Conservation (phyloP, 2,113 vertebrate genomes). For the Galemys pyrenaicus region DNA sequence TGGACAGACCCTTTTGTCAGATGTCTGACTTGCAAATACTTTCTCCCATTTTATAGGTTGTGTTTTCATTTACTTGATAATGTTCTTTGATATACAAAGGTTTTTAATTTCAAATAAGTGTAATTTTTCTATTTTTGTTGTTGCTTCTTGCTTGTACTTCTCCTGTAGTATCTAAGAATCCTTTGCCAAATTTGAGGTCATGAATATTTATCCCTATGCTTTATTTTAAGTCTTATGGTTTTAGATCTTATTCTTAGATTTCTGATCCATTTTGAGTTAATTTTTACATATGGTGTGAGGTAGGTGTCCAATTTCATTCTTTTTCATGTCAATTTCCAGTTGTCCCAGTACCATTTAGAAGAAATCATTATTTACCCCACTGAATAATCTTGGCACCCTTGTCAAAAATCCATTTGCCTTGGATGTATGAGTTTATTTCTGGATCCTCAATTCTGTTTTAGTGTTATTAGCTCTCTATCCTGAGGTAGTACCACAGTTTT, state of each 20-base stretch:
- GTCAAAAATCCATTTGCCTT: background rate
- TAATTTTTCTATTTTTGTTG: background rate
- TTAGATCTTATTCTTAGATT: background rate
- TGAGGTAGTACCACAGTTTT: background rate
- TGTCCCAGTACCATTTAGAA: background rate
- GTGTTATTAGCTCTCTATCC: background rate
- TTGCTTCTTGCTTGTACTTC: background rate
- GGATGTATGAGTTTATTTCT: background rate
- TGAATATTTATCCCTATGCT: slow-evolving; percentile 8
- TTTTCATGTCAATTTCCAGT: background rate
- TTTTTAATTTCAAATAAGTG: background rate
- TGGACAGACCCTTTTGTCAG: background rate
- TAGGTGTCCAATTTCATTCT: background rate
- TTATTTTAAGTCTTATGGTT: background rate
- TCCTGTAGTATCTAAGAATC: background rate
- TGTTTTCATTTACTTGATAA: background rate
- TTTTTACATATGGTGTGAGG: background rate
- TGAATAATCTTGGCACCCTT: background rate
- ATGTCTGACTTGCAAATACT: background rate
- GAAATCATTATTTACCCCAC: background rate
- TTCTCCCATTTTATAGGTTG: background rate
- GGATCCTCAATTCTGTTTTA: background rate
- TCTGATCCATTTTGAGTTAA: background rate
- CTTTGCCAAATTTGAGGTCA: background rate
- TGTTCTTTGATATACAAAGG: background rate